Base-by-base conservation (phyloP, 1,140 invertebrate genomes). In the Drosophila chauvacae region DNA sequence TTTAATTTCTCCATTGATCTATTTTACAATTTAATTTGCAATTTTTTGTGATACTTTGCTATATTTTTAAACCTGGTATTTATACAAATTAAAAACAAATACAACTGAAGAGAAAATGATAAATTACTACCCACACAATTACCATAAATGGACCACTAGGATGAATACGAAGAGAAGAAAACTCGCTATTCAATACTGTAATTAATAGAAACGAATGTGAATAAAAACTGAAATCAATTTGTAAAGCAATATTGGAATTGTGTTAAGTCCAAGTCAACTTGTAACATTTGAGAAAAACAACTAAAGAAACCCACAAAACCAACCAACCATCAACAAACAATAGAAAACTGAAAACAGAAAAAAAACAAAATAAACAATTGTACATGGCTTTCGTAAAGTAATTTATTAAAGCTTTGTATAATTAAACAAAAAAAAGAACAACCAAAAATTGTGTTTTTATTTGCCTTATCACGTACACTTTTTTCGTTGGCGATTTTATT, bases 1-100 rank as follows among this genome's bases (percentile, higher is more conserved):
- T 77, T 80, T 63, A 64, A 68, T 77, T 80, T 77, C 73, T 79
- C 58, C 80, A 88, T 80, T 88, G 85, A 87, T 87, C 84, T 87
- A 87, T 80, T 87, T 84, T 84, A 87, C 85, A 81, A 78, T 88
- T 88, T 85, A 90, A 88, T 90, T 88, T 88, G 84, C 84, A 88
- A 88, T 88, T 90, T 90, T 90, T 90, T 88, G 84, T 88, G 84
- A 88, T 88, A 88, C 85, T 88, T 90, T 90, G 85, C 85, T 88
- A 90, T 90, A 90, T 90, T 85, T 88, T 88, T 81, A 87, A 84
- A 90, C 78, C 80, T 69, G 79, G 76, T 74, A 77, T 77, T 74
- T 72, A 79, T 63, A 80, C 59, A 80, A 73, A 56, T 59, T 78
- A 56, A 69, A 53, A 69, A 65, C 55, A 77, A 83, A 63, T 69